phyloP scores from a whole-genome alignment of 2,797 vertebrate species.

The Euphonia xanthogaster region DNA sequence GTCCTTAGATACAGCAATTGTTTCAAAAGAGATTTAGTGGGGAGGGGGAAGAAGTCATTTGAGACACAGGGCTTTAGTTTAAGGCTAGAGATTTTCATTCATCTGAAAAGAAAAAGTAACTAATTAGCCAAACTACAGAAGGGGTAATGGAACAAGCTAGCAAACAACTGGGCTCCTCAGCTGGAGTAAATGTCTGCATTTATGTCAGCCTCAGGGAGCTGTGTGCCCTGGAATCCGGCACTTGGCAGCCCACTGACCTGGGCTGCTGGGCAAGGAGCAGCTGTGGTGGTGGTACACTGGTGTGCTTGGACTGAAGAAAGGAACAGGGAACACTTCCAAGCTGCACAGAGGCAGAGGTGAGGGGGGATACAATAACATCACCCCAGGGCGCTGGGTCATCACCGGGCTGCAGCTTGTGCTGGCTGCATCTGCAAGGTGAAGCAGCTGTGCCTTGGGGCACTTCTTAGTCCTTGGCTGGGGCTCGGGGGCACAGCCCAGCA shows the following conservation, averaged over 20 bases:
- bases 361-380: not conserved
- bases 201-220: not conserved
- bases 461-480: not conserved
- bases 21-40: not conserved
- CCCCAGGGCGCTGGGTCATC: fast-evolving
- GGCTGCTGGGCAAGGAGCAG: not conserved
- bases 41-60: fast-evolving
- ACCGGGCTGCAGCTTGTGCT: fast-evolving
- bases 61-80: not conserved
- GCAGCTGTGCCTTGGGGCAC: not conserved
- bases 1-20: not conserved
- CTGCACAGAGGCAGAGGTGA: not conserved
- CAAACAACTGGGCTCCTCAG: not conserved
- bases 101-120: not conserved
- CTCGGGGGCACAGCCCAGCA: not conserved
- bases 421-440: not conserved
- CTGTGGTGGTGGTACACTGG: fast-evolving
- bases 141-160: not conserved
- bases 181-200: not conserved
- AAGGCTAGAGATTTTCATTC: not conserved
- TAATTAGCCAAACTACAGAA: not conserved
- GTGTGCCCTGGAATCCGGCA: not conserved
- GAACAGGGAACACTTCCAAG: too few species aligned
- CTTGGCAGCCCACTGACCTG: not conserved
- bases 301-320: not conserved